A percentile compares a stretch with the other conserved stretches of the same genome.
These are phyloP conservation scores for Brachynemurus nebulosus DNA, from an alignment of 2,888 invertebrate species.

Conservation along the genomic window DNA sequence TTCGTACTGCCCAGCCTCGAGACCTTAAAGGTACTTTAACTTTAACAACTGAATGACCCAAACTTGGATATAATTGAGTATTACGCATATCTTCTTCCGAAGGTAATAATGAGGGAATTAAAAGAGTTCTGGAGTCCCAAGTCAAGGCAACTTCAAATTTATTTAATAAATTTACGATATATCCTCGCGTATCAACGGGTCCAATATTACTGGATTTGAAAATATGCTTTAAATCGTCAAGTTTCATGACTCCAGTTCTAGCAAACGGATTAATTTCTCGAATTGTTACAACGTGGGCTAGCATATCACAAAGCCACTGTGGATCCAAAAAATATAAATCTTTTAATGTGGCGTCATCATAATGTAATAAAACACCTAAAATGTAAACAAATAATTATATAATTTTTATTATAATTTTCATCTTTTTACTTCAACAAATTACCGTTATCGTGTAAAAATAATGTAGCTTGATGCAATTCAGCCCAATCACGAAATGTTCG, in stretches of 20 bases:
- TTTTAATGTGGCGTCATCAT: conserved; percentile 85
- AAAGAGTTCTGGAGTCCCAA: conserved; percentile 81
- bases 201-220: conserved; percentile 80
- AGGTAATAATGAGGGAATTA: conserved; percentile 88
- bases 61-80: conserved; percentile 31
- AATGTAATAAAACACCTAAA: conserved; percentile 87
- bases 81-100: conserved; percentile 51
- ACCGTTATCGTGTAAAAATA: conserved; percentile 97
- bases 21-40: conserved; percentile 46
- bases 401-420: no score
- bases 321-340: conserved; percentile 95
- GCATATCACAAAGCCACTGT: conserved; percentile 96
- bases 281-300: conserved; percentile 93
- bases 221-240: conserved; percentile 81
- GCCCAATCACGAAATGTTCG: conserved; percentile 73
- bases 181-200: conserved; percentile 52
- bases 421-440: conserved; percentile 12
- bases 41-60: conserved; percentile 30
- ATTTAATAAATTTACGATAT: conserved; percentile 81
- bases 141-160: conserved; percentile 96
- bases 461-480: conserved; percentile 88
- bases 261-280: conserved; percentile 96
- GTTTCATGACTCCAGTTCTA: conserved; percentile 80
- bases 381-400: no score
- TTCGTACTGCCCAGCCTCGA: conserved; percentile 49